Base-by-base conservation (phyloP, 2,888 invertebrate species). In the Leptinotarsa juncta region DNA sequence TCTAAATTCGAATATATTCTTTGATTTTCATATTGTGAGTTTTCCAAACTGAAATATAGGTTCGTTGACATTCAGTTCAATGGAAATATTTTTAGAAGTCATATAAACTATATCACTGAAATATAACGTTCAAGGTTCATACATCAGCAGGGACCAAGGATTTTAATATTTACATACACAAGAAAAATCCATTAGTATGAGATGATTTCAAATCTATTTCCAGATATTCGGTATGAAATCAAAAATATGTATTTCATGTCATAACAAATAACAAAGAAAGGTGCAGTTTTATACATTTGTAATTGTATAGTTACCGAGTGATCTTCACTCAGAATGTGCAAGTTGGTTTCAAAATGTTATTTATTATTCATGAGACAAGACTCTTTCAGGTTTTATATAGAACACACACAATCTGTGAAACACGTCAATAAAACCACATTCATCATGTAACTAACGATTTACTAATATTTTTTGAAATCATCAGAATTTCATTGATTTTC, bases 401-500 rank as follows among this genome's bases (percentile, higher is more conserved):
- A 42, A 10, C 42, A 12, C 10, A 42, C 42, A 42, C 16, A 51
- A 5, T 18, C 1, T 14, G 23, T 12, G 15, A 67, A 7, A 67
- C 67, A 67, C 18, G 16, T 51, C 14, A 23, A 68, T 32, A 68
- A 42, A 16, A 68, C 68, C 53, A 68, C 55, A 23, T 32, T 42
- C 12, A 20, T 15, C 23, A 60, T 69, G 69, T 69, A 53, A 69
- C 69, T 69, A 69, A 69, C 69, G 42, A 23, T 32, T 20, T 57
- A 69, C 69, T 69, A 69, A 69, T 69, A 49, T 48, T 20, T 69
- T 42, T 57, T 18, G 4, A 10, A 67, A 50, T 48, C 32, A 51
- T n/a, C n/a, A 53, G 23, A 32, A 32, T 10, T n/a, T 67, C 23
- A 53, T 51, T 12, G 1, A 23, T 15, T 16, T 66, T 23, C 16